A percentile compares a stretch with the other conserved stretches of the same genome.
Evolutionary conservation across 2,113 vertebrate genomes (phyloP).

Genomic region (Rhipidura dahli): DNA sequence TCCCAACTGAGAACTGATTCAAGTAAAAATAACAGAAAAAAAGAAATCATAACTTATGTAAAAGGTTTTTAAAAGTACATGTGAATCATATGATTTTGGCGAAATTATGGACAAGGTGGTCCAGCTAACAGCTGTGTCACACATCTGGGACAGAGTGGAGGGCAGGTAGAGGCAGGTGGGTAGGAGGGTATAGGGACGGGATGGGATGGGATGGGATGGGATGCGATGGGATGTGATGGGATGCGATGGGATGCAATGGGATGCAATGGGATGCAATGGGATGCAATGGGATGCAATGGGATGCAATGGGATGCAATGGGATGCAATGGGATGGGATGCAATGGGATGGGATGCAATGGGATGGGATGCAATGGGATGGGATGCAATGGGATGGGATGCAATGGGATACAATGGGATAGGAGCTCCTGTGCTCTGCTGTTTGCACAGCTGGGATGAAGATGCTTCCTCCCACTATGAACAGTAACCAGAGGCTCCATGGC

Average conservation of each 20-base stretch:
- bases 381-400: too few species aligned
- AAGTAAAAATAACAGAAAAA: neutral
- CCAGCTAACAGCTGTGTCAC: neutral
- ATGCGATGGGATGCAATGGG: neutral
- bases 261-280: neutral
- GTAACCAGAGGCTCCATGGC: neutral
- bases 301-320: neutral
- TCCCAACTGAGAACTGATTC: neutral
- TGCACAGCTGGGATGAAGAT: neutral
- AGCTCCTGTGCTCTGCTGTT: neutral
- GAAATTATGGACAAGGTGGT: neutral
- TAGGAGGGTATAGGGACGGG: neutral
- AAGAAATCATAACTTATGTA: neutral
- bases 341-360: neutral
- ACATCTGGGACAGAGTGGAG: neutral
- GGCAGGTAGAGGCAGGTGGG: neutral
- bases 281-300: neutral
- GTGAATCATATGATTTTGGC: neutral
- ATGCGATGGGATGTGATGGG: accelerated
- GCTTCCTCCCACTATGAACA: accelerated
- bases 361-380: neutral
- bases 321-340: neutral
- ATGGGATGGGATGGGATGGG: neutral
- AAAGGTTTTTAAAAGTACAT: neutral
- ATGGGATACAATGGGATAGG: neutral